Conservation (phyloP, 2,113 vertebrate species). For the Petroica traversi region DNA sequence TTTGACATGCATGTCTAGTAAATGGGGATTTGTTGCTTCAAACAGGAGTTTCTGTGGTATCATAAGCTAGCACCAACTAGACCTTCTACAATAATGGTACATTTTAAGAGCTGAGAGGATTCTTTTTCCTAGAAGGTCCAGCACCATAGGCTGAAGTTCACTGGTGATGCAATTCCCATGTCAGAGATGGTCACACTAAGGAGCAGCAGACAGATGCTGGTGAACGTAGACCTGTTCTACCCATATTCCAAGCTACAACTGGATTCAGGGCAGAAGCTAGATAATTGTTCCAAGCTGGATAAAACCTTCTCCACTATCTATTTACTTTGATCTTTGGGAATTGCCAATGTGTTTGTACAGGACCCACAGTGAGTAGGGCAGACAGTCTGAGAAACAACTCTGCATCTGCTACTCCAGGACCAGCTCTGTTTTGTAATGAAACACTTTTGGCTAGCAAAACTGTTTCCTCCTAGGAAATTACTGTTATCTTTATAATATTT, state of each 20-base stretch:
- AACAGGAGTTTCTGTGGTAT: neutral
- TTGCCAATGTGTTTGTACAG: neutral
- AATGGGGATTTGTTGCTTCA: neutral
- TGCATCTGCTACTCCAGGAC: neutral
- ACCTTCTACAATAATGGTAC: neutral
- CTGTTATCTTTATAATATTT: neutral
- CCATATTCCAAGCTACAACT: neutral
- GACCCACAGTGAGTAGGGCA: neutral
- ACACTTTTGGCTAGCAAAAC: neutral
- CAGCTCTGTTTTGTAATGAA: neutral
- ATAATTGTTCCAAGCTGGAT: neutral
- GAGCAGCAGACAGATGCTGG: neutral
- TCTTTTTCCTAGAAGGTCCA: neutral
- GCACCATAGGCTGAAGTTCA: neutral
- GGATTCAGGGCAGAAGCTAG: neutral
- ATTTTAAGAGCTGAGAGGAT: neutral
- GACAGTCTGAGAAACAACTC: neutral
- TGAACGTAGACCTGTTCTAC: neutral
- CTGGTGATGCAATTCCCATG: accelerated
- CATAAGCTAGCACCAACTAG: neutral
- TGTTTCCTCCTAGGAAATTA: neutral
- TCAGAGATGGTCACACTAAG: neutral
- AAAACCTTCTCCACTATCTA: neutral
- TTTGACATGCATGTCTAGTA: neutral
- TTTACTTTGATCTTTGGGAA: neutral